Percentiles rank a stretch among this genome's conserved stretches.
These are phyloP conservation scores for Chouioia cunea DNA, from an alignment of 2,888 invertebrate species.

Conservation along the genomic window DNA sequence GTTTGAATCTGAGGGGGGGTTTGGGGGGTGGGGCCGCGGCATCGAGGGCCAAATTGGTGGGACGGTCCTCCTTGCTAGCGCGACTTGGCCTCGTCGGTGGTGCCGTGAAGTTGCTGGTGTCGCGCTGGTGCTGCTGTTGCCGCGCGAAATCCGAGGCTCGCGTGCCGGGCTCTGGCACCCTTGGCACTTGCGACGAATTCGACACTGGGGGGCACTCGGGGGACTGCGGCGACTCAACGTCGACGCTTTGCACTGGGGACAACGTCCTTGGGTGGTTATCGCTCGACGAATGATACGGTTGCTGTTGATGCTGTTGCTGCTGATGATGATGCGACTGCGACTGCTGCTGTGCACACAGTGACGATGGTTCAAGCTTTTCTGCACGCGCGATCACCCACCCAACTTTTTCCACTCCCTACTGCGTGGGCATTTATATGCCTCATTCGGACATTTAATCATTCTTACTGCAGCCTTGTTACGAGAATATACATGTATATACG, in stretches of 20 bases:
- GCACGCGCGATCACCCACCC: too few relatives aligned
- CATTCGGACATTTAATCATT: too few relatives aligned
- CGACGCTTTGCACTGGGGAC: slow-evolving; percentile 60
- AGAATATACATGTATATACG: too few relatives aligned
- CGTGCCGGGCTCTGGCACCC: slow-evolving; percentile 24
- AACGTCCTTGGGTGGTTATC: slow-evolving; percentile 53
- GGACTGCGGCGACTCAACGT: slow-evolving; percentile 66
- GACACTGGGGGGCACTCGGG: slow-evolving; percentile 48
- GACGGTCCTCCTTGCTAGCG: slow-evolving; percentile 43
- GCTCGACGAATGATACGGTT: slow-evolving; percentile 47
- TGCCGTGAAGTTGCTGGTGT: not conserved
- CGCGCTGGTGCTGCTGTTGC: not conserved
- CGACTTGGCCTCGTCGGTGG: not conserved
- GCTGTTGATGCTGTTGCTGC: slow-evolving; percentile 43
- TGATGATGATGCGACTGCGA: slow-evolving; percentile 28
- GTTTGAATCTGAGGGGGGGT: slow-evolving; percentile 55
- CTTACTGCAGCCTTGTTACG: too few relatives aligned
- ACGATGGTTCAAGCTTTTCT: too few relatives aligned
- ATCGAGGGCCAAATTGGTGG: slow-evolving; percentile 54
- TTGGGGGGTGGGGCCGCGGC: slow-evolving; percentile 49
- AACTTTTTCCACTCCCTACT: too few relatives aligned
- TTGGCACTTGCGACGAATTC: not conserved
- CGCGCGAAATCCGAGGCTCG: slow-evolving; percentile 26
- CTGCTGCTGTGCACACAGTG: slow-evolving; percentile 2
- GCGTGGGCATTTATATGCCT: too few relatives aligned